These are phyloP conservation scores for Teleogryllus occipitalis DNA, from an alignment of 1,140 invertebrate species.

Conservation along the genomic window DNA sequence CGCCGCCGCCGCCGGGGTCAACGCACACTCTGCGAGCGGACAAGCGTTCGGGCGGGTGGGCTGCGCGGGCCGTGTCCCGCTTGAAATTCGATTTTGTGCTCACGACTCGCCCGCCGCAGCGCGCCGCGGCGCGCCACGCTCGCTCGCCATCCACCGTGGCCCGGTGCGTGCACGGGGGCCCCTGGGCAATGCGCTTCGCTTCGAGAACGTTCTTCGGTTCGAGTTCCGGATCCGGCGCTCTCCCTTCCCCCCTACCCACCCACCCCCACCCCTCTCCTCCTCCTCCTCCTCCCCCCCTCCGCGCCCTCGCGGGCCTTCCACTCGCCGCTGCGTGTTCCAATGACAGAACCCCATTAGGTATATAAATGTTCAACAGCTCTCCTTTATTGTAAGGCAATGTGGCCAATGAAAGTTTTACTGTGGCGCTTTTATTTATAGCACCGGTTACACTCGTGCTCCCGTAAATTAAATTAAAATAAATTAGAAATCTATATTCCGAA, in stretches of 20 bases:
- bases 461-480: constrained; percentile 6
- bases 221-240: too few relatives aligned
- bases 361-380: background rate
- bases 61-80: background rate
- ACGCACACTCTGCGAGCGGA: background rate
- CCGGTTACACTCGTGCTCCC: background rate
- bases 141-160: too few relatives aligned
- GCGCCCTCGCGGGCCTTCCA: background rate
- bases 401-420: background rate
- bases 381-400: constrained; percentile 1
- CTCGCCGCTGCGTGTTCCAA: background rate
- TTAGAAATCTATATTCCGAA: constrained; percentile 5
- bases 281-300: background rate
- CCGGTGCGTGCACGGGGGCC: too few relatives aligned
- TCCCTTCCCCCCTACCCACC: too few relatives aligned
- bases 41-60: background rate
- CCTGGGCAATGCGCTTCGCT: too few relatives aligned
- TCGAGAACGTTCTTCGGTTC: too few relatives aligned
- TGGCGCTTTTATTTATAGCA: background rate
- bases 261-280: too few relatives aligned
- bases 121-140: background rate
- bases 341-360: constrained; percentile 3
- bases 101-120: background rate
- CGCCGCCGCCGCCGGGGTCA: background rate
- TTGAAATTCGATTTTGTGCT: constrained; percentile 5